A percentile compares a stretch with the other conserved stretches of the same genome.
phyloP scores from a whole-genome alignment of 2,113 vertebrate species.

The Oxyruncus cristatus region DNA sequence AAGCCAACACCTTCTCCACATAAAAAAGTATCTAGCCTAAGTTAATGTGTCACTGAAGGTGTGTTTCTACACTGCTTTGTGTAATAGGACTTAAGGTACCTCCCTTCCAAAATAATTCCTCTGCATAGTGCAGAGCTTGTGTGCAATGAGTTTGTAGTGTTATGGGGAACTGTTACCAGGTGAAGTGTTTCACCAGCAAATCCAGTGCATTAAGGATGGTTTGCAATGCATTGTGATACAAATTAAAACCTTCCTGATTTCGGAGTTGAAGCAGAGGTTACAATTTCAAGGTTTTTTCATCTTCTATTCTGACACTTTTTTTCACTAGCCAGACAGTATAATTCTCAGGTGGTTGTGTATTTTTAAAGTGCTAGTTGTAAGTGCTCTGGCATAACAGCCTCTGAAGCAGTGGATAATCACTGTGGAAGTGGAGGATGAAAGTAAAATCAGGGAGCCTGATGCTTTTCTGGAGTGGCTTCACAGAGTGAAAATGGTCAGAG shows the following conservation, averaged over 20 bases:
- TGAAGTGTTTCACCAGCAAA: neutral
- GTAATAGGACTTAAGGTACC: neutral
- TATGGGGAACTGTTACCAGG: neutral
- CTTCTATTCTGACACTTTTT: neutral
- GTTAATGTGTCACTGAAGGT: neutral
- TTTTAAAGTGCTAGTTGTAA: neutral
- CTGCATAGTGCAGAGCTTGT: neutral
- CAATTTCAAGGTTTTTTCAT: neutral
- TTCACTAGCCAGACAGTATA: neutral
- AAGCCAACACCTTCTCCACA: neutral
- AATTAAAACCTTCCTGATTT: neutral
- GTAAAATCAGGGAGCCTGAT: neutral
- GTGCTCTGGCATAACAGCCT: neutral
- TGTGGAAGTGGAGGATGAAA: neutral
- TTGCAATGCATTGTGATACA: neutral
- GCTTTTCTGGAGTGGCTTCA: neutral
- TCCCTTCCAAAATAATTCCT: neutral
- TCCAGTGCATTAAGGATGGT: neutral
- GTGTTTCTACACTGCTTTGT: neutral
- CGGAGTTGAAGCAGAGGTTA: neutral
- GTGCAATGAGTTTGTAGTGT: neutral
- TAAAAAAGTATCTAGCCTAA: neutral
- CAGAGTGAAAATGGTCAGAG: neutral
- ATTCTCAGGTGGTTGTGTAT: neutral
- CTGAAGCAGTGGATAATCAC: neutral